These are phyloP conservation scores for Perodicticus potto DNA, from an alignment of 2,797 vertebrate species.

Conservation along the genomic window DNA sequence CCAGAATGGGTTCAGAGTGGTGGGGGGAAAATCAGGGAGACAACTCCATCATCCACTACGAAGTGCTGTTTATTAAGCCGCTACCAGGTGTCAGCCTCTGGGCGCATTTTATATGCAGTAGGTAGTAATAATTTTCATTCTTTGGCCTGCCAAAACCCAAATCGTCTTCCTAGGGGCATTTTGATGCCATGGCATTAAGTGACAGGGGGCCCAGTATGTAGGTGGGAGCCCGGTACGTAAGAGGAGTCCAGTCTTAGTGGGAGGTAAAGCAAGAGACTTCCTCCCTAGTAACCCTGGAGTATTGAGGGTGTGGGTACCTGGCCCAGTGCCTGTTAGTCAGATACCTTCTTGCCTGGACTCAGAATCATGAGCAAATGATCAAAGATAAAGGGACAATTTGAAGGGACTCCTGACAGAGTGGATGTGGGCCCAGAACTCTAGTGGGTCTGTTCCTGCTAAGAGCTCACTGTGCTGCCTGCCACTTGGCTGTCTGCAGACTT, in stretches of 20 bases:
- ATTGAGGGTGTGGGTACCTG: not conserved
- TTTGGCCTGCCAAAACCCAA: not conserved
- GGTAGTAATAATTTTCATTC: not conserved
- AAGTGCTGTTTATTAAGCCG: not conserved
- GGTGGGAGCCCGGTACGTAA: no score
- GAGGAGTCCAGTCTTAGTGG: not conserved
- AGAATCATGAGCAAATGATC: not conserved
- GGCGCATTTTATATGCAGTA: not conserved
- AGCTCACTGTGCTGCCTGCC: not conserved
- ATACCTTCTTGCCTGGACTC: not conserved
- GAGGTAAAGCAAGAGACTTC: not conserved
- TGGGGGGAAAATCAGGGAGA: not conserved
- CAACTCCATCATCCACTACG: fast-evolving
- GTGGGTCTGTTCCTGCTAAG: not conserved
- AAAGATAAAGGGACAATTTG: not conserved
- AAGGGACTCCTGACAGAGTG: not conserved
- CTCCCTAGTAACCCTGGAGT: not conserved
- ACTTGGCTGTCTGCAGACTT: not conserved
- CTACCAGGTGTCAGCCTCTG: no score
- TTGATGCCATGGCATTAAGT: no score
- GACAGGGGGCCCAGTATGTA: no score
- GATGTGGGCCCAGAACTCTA: not conserved
- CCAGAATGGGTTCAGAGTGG: not conserved
- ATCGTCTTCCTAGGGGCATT: not conserved
- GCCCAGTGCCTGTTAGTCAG: not conserved